These are phyloP conservation scores for Knipowitschia caucasica DNA, from an alignment of 2,797 vertebrate genomes.

Conservation along the genomic window DNA sequence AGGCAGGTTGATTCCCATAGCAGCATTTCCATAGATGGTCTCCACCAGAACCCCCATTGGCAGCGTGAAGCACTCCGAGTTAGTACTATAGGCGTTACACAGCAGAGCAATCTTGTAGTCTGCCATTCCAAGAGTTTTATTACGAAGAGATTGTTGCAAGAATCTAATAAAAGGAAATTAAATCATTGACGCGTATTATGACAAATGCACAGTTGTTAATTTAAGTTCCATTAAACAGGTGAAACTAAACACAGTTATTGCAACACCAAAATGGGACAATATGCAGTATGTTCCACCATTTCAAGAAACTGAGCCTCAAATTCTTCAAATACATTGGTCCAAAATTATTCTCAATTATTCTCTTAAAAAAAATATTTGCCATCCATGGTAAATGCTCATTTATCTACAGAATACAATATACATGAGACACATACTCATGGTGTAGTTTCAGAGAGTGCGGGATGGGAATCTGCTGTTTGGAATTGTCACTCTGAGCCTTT, in stretches of 20 bases:
- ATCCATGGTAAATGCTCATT: too few relatives aligned
- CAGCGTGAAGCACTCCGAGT: constrained; percentile 95
- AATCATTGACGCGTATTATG: neutral
- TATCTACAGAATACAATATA: too few relatives aligned
- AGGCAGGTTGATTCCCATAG: constrained; percentile 87
- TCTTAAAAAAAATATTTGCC: neutral
- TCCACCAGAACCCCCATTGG: constrained; percentile 98
- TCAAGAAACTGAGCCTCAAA: too few relatives aligned
- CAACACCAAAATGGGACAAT: too few relatives aligned
- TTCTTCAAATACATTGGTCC: too few relatives aligned
- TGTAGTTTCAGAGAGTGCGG: constrained; percentile 96
- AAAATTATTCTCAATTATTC: too few relatives aligned
- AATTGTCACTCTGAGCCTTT: constrained; percentile 96
- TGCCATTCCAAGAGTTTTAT: constrained; percentile 93
- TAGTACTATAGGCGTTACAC: constrained; percentile 98
- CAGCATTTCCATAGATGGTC: constrained; percentile 97
- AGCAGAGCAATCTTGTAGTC: constrained; percentile 98
- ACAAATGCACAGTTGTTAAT: neutral
- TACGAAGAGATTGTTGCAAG: constrained; percentile 94
- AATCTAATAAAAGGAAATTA: constrained; percentile 87
- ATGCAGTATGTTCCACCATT: too few relatives aligned
- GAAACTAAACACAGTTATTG: neutral
- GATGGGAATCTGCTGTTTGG: constrained; percentile 95
- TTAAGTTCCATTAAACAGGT: too few relatives aligned
- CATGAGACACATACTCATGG: constrained; percentile 81